Evolutionary conservation across 92 coral and sea anemone genomes (phyloP), one percentile per base, ranked within the genome.

Genomic region (Umimayanthus kanabou): DNA sequence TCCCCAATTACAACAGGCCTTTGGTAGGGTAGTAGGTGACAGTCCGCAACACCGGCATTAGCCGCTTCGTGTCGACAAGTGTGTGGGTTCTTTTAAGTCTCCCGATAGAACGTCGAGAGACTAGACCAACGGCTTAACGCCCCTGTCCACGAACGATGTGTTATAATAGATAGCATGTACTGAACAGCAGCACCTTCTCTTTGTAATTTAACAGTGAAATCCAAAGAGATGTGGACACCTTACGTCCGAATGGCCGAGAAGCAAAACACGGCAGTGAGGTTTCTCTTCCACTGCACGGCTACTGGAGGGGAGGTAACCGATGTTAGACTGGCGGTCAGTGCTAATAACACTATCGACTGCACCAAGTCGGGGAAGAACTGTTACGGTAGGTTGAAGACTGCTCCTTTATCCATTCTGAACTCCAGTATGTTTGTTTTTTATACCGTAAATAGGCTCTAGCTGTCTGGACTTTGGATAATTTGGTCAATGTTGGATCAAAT

Each of bases 331-430:
- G 85, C 77, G 42, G 37, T 94, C 69, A 75, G 88, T 67, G 74
- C 39, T 74, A 95, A 91, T 75, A 89, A 88, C 42, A 78, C 92
- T 23, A 82, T 93, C 22, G 91, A 95, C 82, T 95, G 98, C 76
- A 78, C 67, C 74, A 53, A 86, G 58, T 76, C 91, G 70, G 84
- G 64, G 20, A 65, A 88, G 8, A 84, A 73, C 55, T 95, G 98
- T 79, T 89, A 91, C 88, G 89, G 98, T 95, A 81, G 26, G 78
- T 7, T 37, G 8, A n/a, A 28, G 26, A 42, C 47, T 74, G 42
- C 9, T 26, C 16, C 30, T 26, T 26, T 49, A 23, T 77, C 26
- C n/a, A 39, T 78, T 43, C 47, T 76, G 80, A 28, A 28, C 47
- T 6, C 22, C 47, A 39, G 50, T 1, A n/a, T 6, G 0, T 73